Percentiles rank a stretch among this genome's conserved stretches.
Conservation (phyloP, 2,888 invertebrate genomes). For the Hypomecis punctinalis region DNA sequence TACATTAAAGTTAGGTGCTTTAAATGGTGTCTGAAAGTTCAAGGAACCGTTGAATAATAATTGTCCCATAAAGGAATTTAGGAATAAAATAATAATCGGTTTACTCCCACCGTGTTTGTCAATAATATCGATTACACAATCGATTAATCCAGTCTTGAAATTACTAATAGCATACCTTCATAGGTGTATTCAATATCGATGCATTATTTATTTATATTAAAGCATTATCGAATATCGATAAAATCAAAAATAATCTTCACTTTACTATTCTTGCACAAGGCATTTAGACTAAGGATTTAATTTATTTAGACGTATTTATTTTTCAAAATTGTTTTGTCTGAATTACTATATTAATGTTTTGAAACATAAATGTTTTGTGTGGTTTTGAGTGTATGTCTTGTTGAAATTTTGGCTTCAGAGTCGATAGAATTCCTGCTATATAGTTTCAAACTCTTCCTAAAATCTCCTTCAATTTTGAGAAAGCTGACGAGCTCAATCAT, state of each 20-base stretch:
- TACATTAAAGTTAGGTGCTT: conserved; percentile 42
- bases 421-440: conserved; percentile 4
- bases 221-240: conserved; percentile 28
- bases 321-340: conserved; percentile 23
- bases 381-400: conserved; percentile 15
- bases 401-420: conserved; percentile 12
- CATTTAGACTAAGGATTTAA: conserved; percentile 19
- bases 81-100: conserved; percentile 20
- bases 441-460: neutral
- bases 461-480: too few species aligned
- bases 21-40: conserved; percentile 39
- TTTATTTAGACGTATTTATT: conserved; percentile 16
- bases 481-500: too few species aligned
- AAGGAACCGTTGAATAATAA: conserved; percentile 30
- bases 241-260: conserved; percentile 31
- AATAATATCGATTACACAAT: conserved; percentile 17
- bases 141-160: conserved; percentile 6
- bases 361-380: conserved; percentile 20
- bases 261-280: conserved; percentile 40
- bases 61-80: conserved; percentile 32
- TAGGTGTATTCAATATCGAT: neutral
- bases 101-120: conserved; percentile 25
- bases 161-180: conserved; percentile 5
- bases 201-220: conserved; percentile 11
- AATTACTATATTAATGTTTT: conserved; percentile 14